phyloP scores from a whole-genome alignment of 2,797 vertebrate species.

The Myotis pilosus region DNA sequence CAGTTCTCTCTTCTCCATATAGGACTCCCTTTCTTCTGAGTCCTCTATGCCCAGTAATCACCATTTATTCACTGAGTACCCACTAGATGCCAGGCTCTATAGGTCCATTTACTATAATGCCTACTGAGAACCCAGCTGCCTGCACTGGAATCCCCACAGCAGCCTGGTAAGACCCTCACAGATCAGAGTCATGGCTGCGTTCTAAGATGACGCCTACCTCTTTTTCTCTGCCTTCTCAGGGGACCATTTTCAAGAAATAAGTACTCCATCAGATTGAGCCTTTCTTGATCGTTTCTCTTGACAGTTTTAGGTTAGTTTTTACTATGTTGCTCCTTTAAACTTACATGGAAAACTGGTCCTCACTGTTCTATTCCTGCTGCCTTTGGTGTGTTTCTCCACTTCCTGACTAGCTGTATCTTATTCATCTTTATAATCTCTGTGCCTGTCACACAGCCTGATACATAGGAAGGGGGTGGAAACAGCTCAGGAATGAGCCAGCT shows the following conservation, averaged over 20 bases:
- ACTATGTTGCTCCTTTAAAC: neutral
- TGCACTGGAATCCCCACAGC: neutral
- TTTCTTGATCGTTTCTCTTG: neutral
- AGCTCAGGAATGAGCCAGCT: neutral
- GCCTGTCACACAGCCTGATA: neutral
- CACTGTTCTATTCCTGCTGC: rapidly evolving
- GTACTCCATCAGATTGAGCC: neutral
- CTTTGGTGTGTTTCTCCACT: neutral
- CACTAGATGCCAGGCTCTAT: neutral
- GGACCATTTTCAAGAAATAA: neutral
- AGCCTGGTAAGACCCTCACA: neutral
- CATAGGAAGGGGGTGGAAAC: neutral
- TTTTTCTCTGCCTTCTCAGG: neutral
- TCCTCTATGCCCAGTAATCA: neutral
- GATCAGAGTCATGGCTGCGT: neutral
- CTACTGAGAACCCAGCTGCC: neutral
- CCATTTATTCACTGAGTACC: neutral
- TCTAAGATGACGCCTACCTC: neutral
- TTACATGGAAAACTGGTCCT: neutral
- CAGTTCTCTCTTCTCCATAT: neutral
- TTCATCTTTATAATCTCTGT: neutral
- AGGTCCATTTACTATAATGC: neutral
- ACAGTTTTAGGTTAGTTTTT: neutral
- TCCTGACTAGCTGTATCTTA: neutral
- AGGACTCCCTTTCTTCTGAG: neutral